A percentile compares a stretch with the other conserved stretches of the same genome.
Conservation (phyloP, 2,888 invertebrate species). For the Chalcis sispes region DNA sequence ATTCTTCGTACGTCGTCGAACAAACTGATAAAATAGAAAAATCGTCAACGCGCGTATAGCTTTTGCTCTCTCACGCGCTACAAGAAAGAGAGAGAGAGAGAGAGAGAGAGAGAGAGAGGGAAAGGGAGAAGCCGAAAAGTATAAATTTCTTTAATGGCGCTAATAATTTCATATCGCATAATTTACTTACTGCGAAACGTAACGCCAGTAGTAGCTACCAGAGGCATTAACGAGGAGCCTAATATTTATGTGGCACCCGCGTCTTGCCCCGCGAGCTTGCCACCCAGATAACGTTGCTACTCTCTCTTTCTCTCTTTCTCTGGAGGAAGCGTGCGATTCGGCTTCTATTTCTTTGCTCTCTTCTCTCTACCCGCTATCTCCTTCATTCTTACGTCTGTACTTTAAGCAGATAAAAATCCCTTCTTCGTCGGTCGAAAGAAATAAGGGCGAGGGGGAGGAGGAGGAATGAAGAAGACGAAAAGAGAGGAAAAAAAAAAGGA, state of each 20-base stretch:
- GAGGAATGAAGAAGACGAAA: background rate
- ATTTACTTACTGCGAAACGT: conserved; percentile 77
- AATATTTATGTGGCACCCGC: conserved; percentile 76
- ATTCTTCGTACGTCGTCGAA: conserved; percentile 1
- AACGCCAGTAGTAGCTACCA: conserved; percentile 76
- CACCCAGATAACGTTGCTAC: conserved; percentile 75
- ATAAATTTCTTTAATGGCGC: conserved; percentile 77
- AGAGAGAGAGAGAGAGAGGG: background rate
- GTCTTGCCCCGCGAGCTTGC: conserved; percentile 57
- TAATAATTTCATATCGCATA: conserved; percentile 77
- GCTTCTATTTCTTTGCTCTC: conserved; percentile 55
- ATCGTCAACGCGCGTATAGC: conserved; percentile 65
- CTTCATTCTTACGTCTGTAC: conserved; percentile 57
- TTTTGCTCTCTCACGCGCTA: conserved; percentile 29
- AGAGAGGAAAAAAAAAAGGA: conserved; percentile 31
- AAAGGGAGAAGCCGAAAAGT: conserved; percentile 66
- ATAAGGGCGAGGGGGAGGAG: background rate
- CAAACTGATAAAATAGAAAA: conserved; percentile 72
- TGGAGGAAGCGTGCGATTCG: conserved; percentile 51
- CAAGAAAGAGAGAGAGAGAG: too few relatives aligned
- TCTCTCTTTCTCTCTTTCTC: conserved; percentile 49
- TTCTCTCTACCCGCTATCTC: conserved; percentile 48
- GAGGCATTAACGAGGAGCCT: conserved; percentile 76
- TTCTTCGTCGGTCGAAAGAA: conserved; percentile 26
- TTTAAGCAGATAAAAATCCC: conserved; percentile 59